Percentiles rank a stretch among this genome's conserved stretches.
phyloP scores from a whole-genome alignment of 2,888 invertebrate species.

The Spisula subtruncata region DNA sequence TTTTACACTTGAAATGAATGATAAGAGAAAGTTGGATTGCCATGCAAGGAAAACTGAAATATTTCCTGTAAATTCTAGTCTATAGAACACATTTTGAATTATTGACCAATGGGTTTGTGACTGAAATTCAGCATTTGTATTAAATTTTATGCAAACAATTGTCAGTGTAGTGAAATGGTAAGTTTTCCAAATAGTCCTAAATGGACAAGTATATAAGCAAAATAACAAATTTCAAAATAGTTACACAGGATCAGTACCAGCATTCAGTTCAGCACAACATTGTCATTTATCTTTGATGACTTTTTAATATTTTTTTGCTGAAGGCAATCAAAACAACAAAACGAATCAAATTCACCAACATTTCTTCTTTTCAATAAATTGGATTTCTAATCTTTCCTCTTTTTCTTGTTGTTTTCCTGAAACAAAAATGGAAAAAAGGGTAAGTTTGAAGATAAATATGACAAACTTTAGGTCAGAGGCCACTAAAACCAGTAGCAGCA shows the following conservation, averaged over 20 bases:
- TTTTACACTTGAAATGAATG: too few species aligned
- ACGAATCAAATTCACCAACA: not conserved
- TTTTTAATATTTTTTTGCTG: not conserved
- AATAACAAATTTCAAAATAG: not conserved
- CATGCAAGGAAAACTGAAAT: too few species aligned
- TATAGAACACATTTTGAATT: too few species aligned
- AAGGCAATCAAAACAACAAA: conserved; percentile 12
- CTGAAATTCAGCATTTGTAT: too few species aligned
- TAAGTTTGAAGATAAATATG: not conserved
- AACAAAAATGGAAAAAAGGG: not conserved
- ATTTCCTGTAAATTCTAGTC: too few species aligned
- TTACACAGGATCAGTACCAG: not conserved
- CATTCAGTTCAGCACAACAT: not conserved
- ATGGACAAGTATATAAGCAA: not conserved
- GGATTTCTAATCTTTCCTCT: conserved; percentile 12
- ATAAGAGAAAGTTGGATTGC: too few species aligned
- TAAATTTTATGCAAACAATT: too few species aligned
- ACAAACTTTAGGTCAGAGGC: not conserved
- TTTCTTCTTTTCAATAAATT: not conserved
- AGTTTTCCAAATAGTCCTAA: too few species aligned
- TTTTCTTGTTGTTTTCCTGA: conserved; percentile 27
- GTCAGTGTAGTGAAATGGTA: too few species aligned
- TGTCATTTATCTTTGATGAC: not conserved
- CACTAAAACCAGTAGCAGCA: too few species aligned
- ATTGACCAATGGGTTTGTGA: too few species aligned